Base-by-base conservation (phyloP, 1,140 invertebrate genomes). In the Calephelis virginiensis region DNA sequence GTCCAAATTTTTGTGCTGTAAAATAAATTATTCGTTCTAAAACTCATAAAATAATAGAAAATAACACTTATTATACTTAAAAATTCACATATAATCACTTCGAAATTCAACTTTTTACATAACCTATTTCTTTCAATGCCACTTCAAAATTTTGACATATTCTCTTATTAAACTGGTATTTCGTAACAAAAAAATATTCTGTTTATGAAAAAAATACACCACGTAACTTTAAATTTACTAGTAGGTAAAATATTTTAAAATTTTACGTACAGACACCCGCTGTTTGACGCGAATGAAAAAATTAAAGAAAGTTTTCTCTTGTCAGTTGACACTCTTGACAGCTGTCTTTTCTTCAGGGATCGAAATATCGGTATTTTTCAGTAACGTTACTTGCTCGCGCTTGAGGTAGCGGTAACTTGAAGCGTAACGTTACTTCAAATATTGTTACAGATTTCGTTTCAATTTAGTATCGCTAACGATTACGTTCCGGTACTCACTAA, bases 191-290 rank as follows among this genome's bases (percentile, higher is more conserved):
- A 43, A 56, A 56, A n/a, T 50, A 50, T 50, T 50, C 49, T 49
- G 49, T 50, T 50, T 17, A 50, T 17, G 13, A 50, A 50, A 14
- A 14, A 50, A 14, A 14, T 50, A 14, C 8, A 5, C 17, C 17
- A 14, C 14, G 13, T 9, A 4, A 14, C 9, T 50, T 9, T 9
- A 50, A 14, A 9, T 14, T 50, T 53, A 28, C 17, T 10, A 5
- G 17, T n/a, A n/a, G n/a, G n/a, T n/a, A 45, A 71, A 69, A 47
- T 66, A 70, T 74, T 72, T 65, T 68, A n/a, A 64, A 69, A 74
- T 70, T 67, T 73, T 80, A 88, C 85, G 70, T 85, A 90, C 85
- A 78, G 72, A 69, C 81, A 83, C 78, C 77, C 83, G 80, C 83
- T 78, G 69, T 70, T 64, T 76, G 63, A 70, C 74, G 81, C 81